Evolutionary conservation across 1,140 invertebrate genomes (phyloP).

Genomic region (Meloidogyne exigua): DNA sequence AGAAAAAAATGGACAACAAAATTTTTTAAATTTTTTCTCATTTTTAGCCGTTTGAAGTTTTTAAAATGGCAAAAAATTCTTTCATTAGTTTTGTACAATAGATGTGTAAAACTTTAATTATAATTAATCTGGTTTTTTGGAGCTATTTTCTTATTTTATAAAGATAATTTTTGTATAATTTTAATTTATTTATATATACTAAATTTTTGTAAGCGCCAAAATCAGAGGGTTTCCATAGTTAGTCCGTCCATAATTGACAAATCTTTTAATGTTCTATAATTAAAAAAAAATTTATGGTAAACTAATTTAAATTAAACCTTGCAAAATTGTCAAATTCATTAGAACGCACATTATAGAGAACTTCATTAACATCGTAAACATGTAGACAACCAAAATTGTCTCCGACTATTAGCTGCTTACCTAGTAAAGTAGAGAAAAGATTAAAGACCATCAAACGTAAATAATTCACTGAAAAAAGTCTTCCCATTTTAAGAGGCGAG

Average conservation of each 20-base stretch:
- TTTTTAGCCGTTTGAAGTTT: not conserved
- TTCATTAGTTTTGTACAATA: not conserved
- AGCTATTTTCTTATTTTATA: not conserved
- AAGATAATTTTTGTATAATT: not conserved
- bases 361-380: slow-evolving; percentile 51
- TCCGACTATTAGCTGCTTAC: slow-evolving; percentile 42
- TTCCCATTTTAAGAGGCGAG: too few relatives aligned
- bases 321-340: slow-evolving; percentile 44
- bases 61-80: not conserved
- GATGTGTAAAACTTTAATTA: slow-evolving; percentile 3
- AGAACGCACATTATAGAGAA: slow-evolving; percentile 40
- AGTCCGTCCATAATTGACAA: not conserved
- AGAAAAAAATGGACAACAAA: too few relatives aligned
- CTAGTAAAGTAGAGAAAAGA: slow-evolving; percentile 22
- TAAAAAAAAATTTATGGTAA: not conserved
- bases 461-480: too few relatives aligned
- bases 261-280: not conserved
- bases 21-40: not conserved
- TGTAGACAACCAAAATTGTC: slow-evolving; percentile 41
- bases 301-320: not conserved
- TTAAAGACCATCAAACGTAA: too few relatives aligned
- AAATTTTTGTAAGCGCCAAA: not conserved
- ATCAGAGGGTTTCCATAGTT: not conserved
- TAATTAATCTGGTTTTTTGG: slow-evolving; percentile 1
- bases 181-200: not conserved